phyloP scores from a whole-genome alignment of 1,140 invertebrate genomes.

The Diorhabda sublineata region DNA sequence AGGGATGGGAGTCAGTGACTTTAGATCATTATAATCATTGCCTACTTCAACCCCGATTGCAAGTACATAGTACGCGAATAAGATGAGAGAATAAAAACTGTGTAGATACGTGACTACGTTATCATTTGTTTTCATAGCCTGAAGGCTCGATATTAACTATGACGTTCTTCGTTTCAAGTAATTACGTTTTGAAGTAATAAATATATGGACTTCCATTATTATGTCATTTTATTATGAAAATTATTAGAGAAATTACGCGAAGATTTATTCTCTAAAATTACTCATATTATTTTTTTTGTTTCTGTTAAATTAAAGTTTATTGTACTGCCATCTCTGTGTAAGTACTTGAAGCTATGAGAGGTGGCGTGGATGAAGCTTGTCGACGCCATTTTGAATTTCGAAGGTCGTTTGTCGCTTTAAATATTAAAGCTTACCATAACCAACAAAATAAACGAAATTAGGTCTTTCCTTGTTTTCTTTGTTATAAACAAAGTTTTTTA shows the following conservation, averaged over 20 bases:
- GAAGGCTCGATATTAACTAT: neutral
- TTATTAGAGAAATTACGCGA: too few species aligned
- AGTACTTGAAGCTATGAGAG: neutral
- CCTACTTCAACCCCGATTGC: neutral
- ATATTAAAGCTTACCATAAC: neutral
- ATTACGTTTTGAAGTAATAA: too few species aligned
- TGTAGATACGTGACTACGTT: neutral
- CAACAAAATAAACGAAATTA: neutral
- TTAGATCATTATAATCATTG: neutral
- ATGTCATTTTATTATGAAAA: too few species aligned
- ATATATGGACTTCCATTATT: too few species aligned
- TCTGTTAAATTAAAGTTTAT: too few species aligned
- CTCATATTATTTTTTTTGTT: neutral
- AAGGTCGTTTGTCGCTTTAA: neutral
- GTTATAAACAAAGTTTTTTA: neutral
- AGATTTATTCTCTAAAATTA: neutral
- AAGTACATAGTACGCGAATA: neutral
- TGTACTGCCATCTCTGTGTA: neutral
- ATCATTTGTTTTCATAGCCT: neutral
- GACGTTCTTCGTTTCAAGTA: neutral
- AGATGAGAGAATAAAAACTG: too few species aligned
- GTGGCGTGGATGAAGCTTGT: neutral
- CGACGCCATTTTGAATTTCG: neutral
- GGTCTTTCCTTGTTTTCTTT: neutral
- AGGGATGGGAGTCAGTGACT: conserved; percentile 10